Conservation (phyloP, 2,797 vertebrate genomes). For the Amazonetta brasiliensis region DNA sequence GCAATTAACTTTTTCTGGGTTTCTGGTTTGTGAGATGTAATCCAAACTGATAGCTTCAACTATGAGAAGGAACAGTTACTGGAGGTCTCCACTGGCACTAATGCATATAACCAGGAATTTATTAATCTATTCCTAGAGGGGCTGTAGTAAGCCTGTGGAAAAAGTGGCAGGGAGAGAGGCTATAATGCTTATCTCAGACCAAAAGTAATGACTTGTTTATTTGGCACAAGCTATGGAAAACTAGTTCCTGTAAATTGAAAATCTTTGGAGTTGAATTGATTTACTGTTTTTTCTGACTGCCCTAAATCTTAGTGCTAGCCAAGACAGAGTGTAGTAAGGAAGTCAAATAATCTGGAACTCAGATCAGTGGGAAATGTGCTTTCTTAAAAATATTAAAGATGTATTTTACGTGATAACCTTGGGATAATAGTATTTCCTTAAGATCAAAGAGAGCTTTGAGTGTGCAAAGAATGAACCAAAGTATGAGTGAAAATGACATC, state of each 20-base stretch:
- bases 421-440: neutral
- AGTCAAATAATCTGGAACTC: conserved; percentile 7
- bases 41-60: neutral
- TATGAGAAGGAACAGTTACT: neutral
- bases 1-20: neutral
- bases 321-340: neutral
- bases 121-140: neutral
- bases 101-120: neutral
- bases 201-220: neutral
- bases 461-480: neutral
- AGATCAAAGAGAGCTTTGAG: neutral
- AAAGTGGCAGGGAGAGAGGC: neutral
- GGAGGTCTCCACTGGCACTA: neutral
- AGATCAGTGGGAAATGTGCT: neutral
- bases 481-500: neutral
- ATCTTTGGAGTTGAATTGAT: neutral
- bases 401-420: neutral
- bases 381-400: neutral
- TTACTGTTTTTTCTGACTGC: neutral
- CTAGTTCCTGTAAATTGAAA: neutral
- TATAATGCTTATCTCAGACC: neutral
- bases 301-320: neutral
- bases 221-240: conserved; percentile 51
- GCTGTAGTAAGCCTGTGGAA: neutral
- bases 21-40: neutral